Evolutionary conservation across 2,888 invertebrate species (phyloP).

Genomic region (Nebria salina): DNA sequence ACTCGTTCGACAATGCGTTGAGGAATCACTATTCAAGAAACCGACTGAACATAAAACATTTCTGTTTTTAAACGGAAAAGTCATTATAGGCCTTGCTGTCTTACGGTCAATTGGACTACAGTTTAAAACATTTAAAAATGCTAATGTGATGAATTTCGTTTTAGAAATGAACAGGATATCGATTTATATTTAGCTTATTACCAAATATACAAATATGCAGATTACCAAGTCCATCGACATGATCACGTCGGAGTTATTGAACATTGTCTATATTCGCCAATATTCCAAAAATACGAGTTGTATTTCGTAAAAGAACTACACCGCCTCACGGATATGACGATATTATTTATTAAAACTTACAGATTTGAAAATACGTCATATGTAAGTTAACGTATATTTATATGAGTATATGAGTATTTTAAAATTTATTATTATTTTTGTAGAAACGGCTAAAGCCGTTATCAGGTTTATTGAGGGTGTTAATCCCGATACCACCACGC

Average conservation of each 20-base stretch:
- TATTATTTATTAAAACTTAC: constrained; percentile 68
- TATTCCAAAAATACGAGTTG: constrained; percentile 67
- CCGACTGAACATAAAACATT: constrained; percentile 23
- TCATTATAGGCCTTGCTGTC: constrained; percentile 28
- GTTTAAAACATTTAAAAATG: constrained; percentile 9
- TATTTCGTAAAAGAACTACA: constrained; percentile 72
- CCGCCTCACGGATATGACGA: constrained; percentile 65
- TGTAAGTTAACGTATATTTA: background rate
- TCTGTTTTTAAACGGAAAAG: constrained; percentile 20
- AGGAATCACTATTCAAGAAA: constrained; percentile 16
- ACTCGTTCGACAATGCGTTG: constrained; percentile 12
- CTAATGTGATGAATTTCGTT: constrained; percentile 37
- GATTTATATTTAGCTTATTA: constrained; percentile 60
- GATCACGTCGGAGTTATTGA: constrained; percentile 61
- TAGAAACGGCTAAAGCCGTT: constrained; percentile 62
- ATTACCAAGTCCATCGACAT: constrained; percentile 53
- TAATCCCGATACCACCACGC: constrained; percentile 58
- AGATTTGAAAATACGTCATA: constrained; percentile 57
- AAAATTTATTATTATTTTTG: constrained; percentile 53
- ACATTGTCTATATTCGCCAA: constrained; percentile 67
- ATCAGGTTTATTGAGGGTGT: constrained; percentile 58
- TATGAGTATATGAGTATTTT: constrained; percentile 52
- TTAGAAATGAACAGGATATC: constrained; percentile 56
- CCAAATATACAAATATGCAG: constrained; percentile 59
- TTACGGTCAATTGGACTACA: constrained; percentile 11